Evolutionary conservation across 1,140 invertebrate species (phyloP), one percentile per base, ranked within the genome.

Genomic region (Drosophila nebulosa): DNA sequence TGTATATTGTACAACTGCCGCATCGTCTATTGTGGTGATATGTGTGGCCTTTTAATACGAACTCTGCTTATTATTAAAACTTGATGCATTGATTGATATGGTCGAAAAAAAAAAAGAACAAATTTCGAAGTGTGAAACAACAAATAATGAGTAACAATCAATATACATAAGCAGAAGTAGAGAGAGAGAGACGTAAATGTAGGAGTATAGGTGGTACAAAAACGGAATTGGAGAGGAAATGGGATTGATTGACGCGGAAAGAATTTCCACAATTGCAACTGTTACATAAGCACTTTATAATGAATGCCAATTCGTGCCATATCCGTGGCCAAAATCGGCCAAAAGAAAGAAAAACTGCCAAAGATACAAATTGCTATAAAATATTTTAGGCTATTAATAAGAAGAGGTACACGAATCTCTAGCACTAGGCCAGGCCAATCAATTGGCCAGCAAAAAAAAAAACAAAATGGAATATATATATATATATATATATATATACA

Each of bases 311-410:
- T 69, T 72, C 79, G 64, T 69, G 69, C 61, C 74, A 78, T 75
- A 79, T 86, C 81, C 78, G 80, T 81, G 78, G 73, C 81, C 81
- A 85, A 60, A 74, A 84, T 83, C 79, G 79, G 14, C 77, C 14
- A 39, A 39, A 39, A 39, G 14, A 39, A 39, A 39, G 12, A 39
- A 39, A 46, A 46, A 21, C 18, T 81, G 73, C 81, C 80, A 86
- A 74, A 86, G 80, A 85, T 85, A 78, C 77, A 86, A 85, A 85
- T 85, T 83, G 74, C 78, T 66, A 80, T 81, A 78, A 85, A 85
- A 85, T 86, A 81, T 88, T 88, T 71, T 9, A 64, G 18, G 83
- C 81, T 81, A 85, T 85, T 85, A 85, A 88, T 85, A 85, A 88
- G 74, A 85, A 21, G 16, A 21, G 77, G 66, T 81, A 80, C 70